phyloP scores from a whole-genome alignment of 2,888 invertebrate genomes.

The Spisula solida region DNA sequence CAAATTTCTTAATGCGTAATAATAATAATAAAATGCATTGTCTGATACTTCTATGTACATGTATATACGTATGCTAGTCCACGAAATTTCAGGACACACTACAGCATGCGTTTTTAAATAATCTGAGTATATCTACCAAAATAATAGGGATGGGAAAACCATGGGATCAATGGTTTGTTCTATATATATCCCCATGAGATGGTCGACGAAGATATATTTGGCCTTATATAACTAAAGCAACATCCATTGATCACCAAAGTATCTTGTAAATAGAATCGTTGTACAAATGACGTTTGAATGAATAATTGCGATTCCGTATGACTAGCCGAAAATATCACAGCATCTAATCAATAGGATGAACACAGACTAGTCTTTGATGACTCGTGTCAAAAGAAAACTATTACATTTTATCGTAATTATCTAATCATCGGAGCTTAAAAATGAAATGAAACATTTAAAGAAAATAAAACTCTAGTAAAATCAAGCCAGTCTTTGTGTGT shows the following conservation, averaged over 20 bases:
- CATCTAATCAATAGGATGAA: conserved; percentile 9
- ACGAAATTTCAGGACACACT: too few relatives aligned
- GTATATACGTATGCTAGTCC: too few relatives aligned
- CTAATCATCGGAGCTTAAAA: neutral
- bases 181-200: conserved; percentile 23
- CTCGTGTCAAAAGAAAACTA: conserved; percentile 44
- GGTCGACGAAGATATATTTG: conserved; percentile 31
- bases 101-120: too few relatives aligned
- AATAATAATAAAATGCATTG: too few relatives aligned
- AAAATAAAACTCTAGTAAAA: neutral
- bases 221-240: conserved; percentile 31
- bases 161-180: neutral
- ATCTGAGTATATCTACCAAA: neutral
- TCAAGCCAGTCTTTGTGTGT: conserved; percentile 11
- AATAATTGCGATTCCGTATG: conserved; percentile 38
- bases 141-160: neutral
- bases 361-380: conserved; percentile 29
- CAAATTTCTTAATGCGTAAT: too few relatives aligned
- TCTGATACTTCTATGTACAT: too few relatives aligned
- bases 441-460: conserved; percentile 25
- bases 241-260: conserved; percentile 48
- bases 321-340: conserved; percentile 14
- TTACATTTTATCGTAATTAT: conserved; percentile 34
- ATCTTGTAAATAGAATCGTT: conserved; percentile 46
- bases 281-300: conserved; percentile 35